A percentile compares a stretch with the other conserved stretches of the same genome.
phyloP scores from a whole-genome alignment of 2,888 invertebrate species.

The Stramonita haemastoma region DNA sequence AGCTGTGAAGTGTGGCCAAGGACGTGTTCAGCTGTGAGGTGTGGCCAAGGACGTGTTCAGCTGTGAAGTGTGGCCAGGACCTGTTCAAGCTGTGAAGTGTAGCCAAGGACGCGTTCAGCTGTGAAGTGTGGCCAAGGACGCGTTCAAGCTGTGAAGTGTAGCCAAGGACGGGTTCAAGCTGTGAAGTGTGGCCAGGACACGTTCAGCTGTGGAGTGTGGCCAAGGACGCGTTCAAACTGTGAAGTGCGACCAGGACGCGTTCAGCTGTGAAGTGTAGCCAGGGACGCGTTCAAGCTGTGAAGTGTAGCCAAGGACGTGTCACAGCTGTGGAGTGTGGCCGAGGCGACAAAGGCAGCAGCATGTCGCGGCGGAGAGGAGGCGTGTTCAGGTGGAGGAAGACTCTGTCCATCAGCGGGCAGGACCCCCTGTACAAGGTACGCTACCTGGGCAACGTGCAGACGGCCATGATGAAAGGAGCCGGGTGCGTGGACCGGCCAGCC shows the following conservation, averaged over 20 bases:
- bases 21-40: background rate
- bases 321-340: background rate
- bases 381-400: slow-evolving; percentile 64
- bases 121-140: background rate
- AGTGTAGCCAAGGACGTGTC: background rate
- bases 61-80: background rate
- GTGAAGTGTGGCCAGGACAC: background rate
- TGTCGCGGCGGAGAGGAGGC: slow-evolving; percentile 63
- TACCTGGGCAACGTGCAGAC: slow-evolving; percentile 99
- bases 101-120: background rate
- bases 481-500: slow-evolving; percentile 91
- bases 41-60: background rate
- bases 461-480: slow-evolving; percentile 99
- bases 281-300: background rate
- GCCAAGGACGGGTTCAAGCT: background rate
- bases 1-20: background rate
- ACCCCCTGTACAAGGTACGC: slow-evolving; percentile 95
- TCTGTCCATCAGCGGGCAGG: slow-evolving; percentile 94
- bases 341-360: slow-evolving; percentile 13
- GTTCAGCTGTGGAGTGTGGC: background rate
- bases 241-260: background rate
- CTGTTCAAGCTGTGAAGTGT: background rate
- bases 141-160: too few relatives aligned
- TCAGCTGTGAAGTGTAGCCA: background rate
- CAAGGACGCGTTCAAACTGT: background rate